Evolutionary conservation across 2,888 invertebrate genomes (phyloP).

Genomic region (Malthinus flaveolus): DNA sequence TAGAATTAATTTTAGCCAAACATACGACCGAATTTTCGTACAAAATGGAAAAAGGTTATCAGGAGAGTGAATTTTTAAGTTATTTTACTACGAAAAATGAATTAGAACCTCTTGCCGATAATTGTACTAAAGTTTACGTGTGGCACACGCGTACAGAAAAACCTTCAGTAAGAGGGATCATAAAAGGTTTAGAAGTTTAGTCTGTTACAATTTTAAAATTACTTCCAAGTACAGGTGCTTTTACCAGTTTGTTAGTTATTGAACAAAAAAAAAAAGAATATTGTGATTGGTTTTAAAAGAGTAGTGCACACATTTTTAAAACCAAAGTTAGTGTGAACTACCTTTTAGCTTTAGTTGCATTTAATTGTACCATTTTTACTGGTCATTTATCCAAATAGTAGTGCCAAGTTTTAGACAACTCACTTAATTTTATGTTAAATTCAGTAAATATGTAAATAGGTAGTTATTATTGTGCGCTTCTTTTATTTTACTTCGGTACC

Average conservation of each 20-base stretch:
- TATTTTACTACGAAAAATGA: constrained; percentile 73
- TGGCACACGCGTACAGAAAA: constrained; percentile 98
- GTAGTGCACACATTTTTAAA: no score
- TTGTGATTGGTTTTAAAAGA: no score
- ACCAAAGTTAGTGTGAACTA: no score
- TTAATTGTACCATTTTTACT: no score
- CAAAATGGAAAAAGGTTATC: constrained; percentile 84
- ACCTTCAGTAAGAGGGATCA: constrained; percentile 75
- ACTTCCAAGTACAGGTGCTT: constrained; percentile 23
- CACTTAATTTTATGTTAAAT: no score
- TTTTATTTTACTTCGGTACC: no score
- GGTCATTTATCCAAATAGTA: no score
- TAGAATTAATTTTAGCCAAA: constrained; percentile 71
- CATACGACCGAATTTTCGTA: constrained; percentile 80
- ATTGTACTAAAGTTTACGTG: constrained; percentile 92
- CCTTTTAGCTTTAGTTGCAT: no score
- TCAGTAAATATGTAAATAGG: no score
- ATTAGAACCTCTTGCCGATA: constrained; percentile 88
- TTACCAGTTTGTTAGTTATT: constrained; percentile 9
- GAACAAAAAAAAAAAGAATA: no score
- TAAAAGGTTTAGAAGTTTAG: constrained; percentile 52
- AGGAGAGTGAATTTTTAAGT: constrained; percentile 82
- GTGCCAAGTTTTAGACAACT: no score
- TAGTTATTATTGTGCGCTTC: no score
- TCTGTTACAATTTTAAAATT: not conserved